Evolutionary conservation across 2,797 vertebrate genomes (phyloP).

Genomic region (Chrosomus eos): DNA sequence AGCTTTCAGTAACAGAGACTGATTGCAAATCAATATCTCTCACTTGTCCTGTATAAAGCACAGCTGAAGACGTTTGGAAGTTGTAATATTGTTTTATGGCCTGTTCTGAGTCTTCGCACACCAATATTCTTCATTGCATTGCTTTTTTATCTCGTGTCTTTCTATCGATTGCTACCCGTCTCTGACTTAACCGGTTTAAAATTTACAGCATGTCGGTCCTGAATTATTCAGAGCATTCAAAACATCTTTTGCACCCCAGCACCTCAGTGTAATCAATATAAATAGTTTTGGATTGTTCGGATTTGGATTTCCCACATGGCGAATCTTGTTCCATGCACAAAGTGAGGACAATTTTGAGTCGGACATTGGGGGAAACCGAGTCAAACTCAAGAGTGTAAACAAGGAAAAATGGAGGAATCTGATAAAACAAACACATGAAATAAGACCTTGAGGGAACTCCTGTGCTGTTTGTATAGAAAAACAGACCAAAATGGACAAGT

Average conservation of each 20-base stretch:
- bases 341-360: conserved; percentile 23
- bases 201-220: conserved; percentile 72
- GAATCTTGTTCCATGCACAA: conserved; percentile 24
- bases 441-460: conserved; percentile 21
- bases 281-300: conserved; percentile 56
- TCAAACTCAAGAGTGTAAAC: conserved; percentile 17
- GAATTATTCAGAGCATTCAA: conserved; percentile 82
- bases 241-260: conserved; percentile 77
- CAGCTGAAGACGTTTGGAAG: conserved; percentile 22
- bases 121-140: conserved; percentile 49
- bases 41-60: conserved; percentile 29
- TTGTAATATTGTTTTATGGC: conserved; percentile 39
- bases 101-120: conserved; percentile 10
- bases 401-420: neutral
- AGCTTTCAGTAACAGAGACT: neutral
- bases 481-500: neutral
- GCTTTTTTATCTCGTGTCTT: conserved; percentile 22
- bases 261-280: conserved; percentile 79
- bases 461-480: conserved; percentile 5
- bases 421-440: conserved; percentile 30
- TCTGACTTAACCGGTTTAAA: conserved; percentile 33
- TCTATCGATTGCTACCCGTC: conserved; percentile 46
- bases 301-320: conserved; percentile 11
- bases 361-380: neutral
- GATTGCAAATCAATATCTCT: conserved; percentile 41